phyloP scores from a whole-genome alignment of 2,888 invertebrate species.

The Empis stercorea region DNA sequence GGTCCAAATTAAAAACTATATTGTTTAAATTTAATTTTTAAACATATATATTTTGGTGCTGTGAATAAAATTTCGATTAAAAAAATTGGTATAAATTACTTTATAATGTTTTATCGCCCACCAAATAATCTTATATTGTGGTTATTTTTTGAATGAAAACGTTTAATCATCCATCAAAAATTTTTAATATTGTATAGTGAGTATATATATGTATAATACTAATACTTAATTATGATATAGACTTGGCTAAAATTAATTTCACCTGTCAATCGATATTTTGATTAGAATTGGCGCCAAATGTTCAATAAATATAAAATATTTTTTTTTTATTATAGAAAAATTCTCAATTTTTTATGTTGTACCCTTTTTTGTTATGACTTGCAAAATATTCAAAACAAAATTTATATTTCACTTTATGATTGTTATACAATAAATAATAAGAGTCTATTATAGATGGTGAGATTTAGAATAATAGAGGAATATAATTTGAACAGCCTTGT shows the following conservation, averaged over 20 bases:
- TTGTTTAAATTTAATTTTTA: no score
- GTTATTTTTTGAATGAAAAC: not conserved
- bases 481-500: no score
- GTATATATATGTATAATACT: not conserved
- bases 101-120: not conserved
- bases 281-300: not conserved
- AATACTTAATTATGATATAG: not conserved
- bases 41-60: no score
- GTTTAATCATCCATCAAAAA: not conserved
- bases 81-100: no score
- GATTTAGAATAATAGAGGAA: no score
- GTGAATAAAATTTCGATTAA: no score
- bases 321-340: not conserved
- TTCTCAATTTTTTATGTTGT: not conserved
- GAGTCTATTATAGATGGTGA: no score
- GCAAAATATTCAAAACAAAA: no score
- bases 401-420: no score
- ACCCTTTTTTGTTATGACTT: no score
- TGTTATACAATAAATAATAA: no score
- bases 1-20: no score
- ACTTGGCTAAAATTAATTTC: not conserved
- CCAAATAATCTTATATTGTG: not conserved
- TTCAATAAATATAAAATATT: not conserved
- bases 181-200: not conserved
- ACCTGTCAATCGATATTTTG: constrained; percentile 1